Conservation (phyloP, 2,888 invertebrate species). For the Notocelia uddmanniana region DNA sequence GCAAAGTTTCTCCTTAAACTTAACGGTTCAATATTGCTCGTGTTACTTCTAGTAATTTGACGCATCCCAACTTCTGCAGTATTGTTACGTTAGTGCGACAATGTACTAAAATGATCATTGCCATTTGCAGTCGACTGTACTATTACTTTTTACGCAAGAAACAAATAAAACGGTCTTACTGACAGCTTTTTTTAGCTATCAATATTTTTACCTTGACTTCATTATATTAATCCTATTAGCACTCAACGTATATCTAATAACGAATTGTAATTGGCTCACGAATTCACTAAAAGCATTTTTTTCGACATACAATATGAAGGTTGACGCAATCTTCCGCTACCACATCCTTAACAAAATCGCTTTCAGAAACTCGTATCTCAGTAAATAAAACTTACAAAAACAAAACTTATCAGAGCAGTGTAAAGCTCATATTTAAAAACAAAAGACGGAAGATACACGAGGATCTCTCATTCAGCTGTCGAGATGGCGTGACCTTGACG, state of each 20-base stretch:
- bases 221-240: slow-evolving; percentile 27
- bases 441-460: background rate
- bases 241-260: slow-evolving; percentile 29
- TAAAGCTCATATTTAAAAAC: slow-evolving; percentile 3
- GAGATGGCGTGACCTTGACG: slow-evolving; percentile 34
- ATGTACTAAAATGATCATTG: too few relatives aligned
- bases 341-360: slow-evolving; percentile 23
- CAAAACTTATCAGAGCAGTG: background rate
- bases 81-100: too few relatives aligned
- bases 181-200: slow-evolving; percentile 11
- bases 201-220: slow-evolving; percentile 16
- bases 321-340: slow-evolving; percentile 27
- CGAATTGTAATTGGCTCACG: slow-evolving; percentile 36
- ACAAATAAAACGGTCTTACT: too few relatives aligned
- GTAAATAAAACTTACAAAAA: background rate
- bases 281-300: slow-evolving; percentile 24
- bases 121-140: too few relatives aligned
- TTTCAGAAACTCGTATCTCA: background rate
- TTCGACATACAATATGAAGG: slow-evolving; percentile 31
- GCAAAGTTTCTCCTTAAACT: too few relatives aligned
- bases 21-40: too few relatives aligned
- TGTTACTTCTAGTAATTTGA: too few relatives aligned
- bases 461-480: background rate
- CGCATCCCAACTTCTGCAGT: too few relatives aligned
- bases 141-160: slow-evolving; percentile 8